A percentile compares a stretch with the other conserved stretches of the same genome.
These are phyloP conservation scores for Amazona guildingii DNA, from an alignment of 2,113 vertebrate genomes.

Conservation along the genomic window DNA sequence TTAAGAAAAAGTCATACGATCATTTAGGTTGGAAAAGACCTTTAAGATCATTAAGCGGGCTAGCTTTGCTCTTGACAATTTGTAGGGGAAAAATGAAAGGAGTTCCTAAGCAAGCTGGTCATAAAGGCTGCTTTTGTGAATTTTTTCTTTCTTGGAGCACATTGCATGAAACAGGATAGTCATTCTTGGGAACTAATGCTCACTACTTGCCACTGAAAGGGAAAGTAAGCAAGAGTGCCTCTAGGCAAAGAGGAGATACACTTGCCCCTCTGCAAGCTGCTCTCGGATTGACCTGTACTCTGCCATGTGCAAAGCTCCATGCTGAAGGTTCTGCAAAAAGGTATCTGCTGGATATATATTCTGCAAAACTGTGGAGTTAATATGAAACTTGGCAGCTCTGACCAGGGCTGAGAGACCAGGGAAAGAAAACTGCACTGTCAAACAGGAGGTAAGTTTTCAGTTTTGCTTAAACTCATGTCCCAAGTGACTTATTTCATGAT, in stretches of 20 bases:
- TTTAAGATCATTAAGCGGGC: accelerated
- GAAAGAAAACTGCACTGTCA: constrained; percentile 12
- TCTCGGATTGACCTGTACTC: not conserved
- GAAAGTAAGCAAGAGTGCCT: not conserved
- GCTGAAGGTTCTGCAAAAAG: not conserved
- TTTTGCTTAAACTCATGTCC: constrained; percentile 28
- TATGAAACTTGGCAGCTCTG: not conserved
- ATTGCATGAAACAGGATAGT: not conserved
- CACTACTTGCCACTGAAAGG: not conserved
- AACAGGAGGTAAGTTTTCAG: constrained; percentile 22
- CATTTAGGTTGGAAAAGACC: not conserved
- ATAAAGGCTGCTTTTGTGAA: not conserved
- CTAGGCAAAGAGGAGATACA: not conserved
- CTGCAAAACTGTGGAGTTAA: not conserved
- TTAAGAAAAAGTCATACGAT: not conserved
- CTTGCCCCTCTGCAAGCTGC: not conserved
- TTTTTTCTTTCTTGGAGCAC: not conserved
- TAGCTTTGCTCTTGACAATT: not conserved
- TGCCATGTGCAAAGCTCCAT: not conserved
- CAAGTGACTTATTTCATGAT: constrained; percentile 42
- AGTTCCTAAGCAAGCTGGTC: not conserved
- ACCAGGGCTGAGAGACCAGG: not conserved
- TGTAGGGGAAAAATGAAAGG: not conserved
- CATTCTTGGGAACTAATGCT: not conserved
- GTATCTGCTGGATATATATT: not conserved